Evolutionary conservation across 37 sponge, comb jelly and placozoan species (phyloP).

Genomic region (Oopsacas minuta): DNA sequence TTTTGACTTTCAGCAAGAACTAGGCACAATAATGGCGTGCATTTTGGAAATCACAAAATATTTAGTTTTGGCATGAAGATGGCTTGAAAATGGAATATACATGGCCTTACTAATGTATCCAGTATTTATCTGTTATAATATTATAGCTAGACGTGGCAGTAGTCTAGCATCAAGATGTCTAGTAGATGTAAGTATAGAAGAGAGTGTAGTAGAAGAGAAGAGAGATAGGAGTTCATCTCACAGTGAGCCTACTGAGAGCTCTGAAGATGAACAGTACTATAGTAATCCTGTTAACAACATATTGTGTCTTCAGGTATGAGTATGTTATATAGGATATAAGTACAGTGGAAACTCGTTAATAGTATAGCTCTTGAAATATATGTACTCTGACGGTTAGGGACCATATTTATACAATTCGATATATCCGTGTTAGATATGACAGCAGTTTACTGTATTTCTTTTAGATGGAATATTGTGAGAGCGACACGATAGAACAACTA

Average conservation of each 20-base stretch:
- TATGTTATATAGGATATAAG: too few species aligned
- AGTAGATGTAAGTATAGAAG: neutral
- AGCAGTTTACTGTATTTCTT: neutral
- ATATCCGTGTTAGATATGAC: too few species aligned
- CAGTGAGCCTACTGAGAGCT: neutral
- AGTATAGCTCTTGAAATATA: neutral
- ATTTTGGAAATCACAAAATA: too few species aligned
- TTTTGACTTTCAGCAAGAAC: too few species aligned
- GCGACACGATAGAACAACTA: constrained; percentile 65
- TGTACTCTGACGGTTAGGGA: neutral
- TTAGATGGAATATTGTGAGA: constrained; percentile 98
- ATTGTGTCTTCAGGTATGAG: neutral
- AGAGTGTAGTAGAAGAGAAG: neutral
- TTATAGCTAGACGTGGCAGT: neutral
- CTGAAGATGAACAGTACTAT: neutral
- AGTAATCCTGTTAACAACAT: neutral
- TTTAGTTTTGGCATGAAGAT: too few species aligned
- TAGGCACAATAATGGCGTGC: neutral
- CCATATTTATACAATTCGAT: too few species aligned
- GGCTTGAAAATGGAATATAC: too few species aligned
- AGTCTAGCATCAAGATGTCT: neutral
- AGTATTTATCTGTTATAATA: neutral
- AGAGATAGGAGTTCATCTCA: constrained; percentile 3
- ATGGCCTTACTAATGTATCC: too few species aligned
- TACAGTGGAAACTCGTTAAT: too few species aligned